Evolutionary conservation across 2,113 vertebrate species (phyloP).

Genomic region (Ceyx margarethae): DNA sequence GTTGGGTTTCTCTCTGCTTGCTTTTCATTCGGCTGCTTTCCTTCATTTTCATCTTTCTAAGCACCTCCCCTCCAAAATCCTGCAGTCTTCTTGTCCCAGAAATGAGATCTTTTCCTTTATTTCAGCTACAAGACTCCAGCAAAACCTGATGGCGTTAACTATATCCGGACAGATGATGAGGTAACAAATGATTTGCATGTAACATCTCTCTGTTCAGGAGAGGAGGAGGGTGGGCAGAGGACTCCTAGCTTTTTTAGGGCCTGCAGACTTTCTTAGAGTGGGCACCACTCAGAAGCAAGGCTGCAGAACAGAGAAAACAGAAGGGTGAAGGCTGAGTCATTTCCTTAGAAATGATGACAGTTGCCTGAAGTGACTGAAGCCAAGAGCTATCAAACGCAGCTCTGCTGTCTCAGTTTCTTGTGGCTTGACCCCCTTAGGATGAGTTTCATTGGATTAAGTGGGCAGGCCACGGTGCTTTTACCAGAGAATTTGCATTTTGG

Average conservation of each 20-base stretch:
- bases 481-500: slow-evolving; percentile 38
- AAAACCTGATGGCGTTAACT: slow-evolving; percentile 85
- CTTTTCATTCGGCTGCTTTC: neutral
- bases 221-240: slow-evolving; percentile 34
- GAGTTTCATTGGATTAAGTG: slow-evolving; percentile 54
- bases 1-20: neutral
- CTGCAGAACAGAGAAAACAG: slow-evolving; percentile 40
- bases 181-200: slow-evolving; percentile 71
- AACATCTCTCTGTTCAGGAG: neutral
- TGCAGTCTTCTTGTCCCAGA: neutral
- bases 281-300: neutral
- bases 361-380: slow-evolving; percentile 41
- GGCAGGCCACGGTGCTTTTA: neutral
- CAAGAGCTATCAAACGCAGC: slow-evolving; percentile 17
- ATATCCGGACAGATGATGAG: slow-evolving; percentile 91
- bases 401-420: neutral
- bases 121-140: slow-evolving; percentile 88
- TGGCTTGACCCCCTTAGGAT: slow-evolving; percentile 42
- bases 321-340: slow-evolving; percentile 61
- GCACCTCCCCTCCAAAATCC: slow-evolving; percentile 1
- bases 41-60: neutral
- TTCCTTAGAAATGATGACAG: slow-evolving; percentile 38
- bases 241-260: neutral
- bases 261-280: neutral
- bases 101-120: slow-evolving; percentile 36